phyloP scores from a whole-genome alignment of 2,888 invertebrate species.

The Slavum lentiscoides region DNA sequence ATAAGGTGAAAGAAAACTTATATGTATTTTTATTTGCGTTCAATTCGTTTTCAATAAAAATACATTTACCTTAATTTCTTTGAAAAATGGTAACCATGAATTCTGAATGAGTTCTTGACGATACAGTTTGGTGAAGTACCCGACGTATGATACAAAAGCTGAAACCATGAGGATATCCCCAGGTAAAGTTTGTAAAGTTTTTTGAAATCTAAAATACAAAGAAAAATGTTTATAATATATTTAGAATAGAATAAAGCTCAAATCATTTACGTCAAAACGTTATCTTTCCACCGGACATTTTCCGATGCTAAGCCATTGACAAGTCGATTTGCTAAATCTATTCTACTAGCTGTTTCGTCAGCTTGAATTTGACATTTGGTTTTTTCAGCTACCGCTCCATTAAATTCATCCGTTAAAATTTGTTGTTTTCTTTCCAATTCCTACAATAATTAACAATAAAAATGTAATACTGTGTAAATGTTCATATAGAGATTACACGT shows the following conservation, averaged over 20 bases:
- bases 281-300: constrained; percentile 80
- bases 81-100: constrained; percentile 80
- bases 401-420: constrained; percentile 78
- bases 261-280: constrained; percentile 63
- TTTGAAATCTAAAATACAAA: constrained; percentile 66
- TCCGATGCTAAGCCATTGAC: constrained; percentile 92
- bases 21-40: not conserved
- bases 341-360: constrained; percentile 84
- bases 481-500: constrained; percentile 25
- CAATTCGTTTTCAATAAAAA: not conserved
- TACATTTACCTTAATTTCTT: constrained; percentile 65
- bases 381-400: constrained; percentile 82
- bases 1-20: no score
- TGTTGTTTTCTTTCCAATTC: constrained; percentile 78
- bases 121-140: constrained; percentile 87
- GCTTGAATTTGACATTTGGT: constrained; percentile 91
- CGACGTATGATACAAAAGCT: constrained; percentile 93
- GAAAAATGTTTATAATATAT: not conserved
- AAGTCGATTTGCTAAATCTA: constrained; percentile 87
- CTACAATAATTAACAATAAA: constrained; percentile 58
- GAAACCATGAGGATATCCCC: constrained; percentile 87
- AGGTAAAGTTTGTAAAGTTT: constrained; percentile 76
- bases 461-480: not conserved
- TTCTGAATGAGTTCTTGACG: constrained; percentile 76
- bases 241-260: not conserved